These are phyloP conservation scores for Mesitornis unicolor DNA, from an alignment of 2,113 vertebrate genomes.

Conservation along the genomic window DNA sequence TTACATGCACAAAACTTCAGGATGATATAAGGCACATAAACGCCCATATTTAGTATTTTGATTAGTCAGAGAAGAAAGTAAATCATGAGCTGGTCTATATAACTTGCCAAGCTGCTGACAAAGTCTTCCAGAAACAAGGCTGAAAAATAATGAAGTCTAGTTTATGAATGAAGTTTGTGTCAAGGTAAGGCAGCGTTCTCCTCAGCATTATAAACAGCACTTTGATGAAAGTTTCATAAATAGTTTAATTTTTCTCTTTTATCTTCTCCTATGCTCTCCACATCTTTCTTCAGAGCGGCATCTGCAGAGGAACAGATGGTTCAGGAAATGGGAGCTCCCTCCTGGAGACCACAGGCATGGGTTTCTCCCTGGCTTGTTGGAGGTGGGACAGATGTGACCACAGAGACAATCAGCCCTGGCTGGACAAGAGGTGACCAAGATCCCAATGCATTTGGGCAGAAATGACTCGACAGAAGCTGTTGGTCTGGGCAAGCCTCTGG, in stretches of 20 bases:
- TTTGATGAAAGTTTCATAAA: conserved; percentile 64
- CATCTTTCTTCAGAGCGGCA: background rate
- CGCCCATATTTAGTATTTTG: background rate
- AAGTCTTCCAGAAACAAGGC: background rate
- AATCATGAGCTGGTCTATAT: background rate
- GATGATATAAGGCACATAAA: background rate
- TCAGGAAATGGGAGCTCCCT: background rate
- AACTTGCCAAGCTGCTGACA: conserved; percentile 6
- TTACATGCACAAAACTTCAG: background rate
- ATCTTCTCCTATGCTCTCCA: background rate
- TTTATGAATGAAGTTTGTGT: conserved; percentile 26
- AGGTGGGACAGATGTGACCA: rapidly evolving
- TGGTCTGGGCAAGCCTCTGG: background rate
- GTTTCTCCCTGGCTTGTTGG: too few species aligned
- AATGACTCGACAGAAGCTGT: rapidly evolving
- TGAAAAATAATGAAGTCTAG: background rate
- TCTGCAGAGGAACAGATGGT: background rate
- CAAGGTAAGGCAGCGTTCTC: background rate
- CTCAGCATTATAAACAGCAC: background rate
- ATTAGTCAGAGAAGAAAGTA: background rate
- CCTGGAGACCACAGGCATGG: background rate
- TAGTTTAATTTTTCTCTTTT: conserved; percentile 58
- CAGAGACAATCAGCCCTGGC: background rate
- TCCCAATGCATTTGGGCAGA: background rate
- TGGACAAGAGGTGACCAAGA: background rate